These are phyloP conservation scores for Cordilura impudica DNA, from an alignment of 2,888 invertebrate species.

Conservation along the genomic window DNA sequence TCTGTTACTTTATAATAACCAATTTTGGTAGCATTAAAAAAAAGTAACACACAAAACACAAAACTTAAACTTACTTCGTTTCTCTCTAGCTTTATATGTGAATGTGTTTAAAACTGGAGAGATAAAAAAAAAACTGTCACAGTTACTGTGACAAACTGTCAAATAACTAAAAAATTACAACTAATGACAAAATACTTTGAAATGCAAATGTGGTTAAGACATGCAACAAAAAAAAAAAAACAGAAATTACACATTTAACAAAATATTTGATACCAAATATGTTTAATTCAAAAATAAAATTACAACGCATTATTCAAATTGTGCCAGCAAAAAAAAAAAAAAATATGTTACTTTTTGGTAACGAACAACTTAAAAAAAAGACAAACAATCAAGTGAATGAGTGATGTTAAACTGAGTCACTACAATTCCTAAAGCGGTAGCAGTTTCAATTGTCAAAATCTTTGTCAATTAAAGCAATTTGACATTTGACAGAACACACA, in stretches of 20 bases:
- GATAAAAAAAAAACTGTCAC: slow-evolving; percentile 61
- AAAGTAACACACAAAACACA: not conserved
- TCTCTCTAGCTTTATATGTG: not conserved
- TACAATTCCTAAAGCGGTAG: slow-evolving; percentile 51
- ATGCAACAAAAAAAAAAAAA: slow-evolving; percentile 46
- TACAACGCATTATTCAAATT: slow-evolving; percentile 50
- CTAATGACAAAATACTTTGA: slow-evolving; percentile 69
- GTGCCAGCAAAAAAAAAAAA: not conserved
- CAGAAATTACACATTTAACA: slow-evolving; percentile 4
- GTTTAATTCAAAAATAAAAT: slow-evolving; percentile 31
- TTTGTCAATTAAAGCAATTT: slow-evolving; percentile 66
- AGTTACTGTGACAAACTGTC: slow-evolving; percentile 66
- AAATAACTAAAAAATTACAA: slow-evolving; percentile 65
- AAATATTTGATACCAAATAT: slow-evolving; percentile 44
- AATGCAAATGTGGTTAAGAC: slow-evolving; percentile 66
- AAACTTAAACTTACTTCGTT: not conserved
- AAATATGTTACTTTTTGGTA: not conserved
- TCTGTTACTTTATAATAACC: too few relatives aligned
- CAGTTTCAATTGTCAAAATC: slow-evolving; percentile 66
- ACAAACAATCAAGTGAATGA: slow-evolving; percentile 5
- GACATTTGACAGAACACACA: slow-evolving; percentile 67
- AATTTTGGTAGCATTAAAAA: too few relatives aligned
- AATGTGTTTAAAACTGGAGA: not conserved
- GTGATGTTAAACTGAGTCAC: slow-evolving; percentile 51
- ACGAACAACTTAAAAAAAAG: not conserved